Percentiles rank a stretch among this genome's conserved stretches.
phyloP scores from a whole-genome alignment of 2,113 vertebrate genomes.

The Lathamus discolor region DNA sequence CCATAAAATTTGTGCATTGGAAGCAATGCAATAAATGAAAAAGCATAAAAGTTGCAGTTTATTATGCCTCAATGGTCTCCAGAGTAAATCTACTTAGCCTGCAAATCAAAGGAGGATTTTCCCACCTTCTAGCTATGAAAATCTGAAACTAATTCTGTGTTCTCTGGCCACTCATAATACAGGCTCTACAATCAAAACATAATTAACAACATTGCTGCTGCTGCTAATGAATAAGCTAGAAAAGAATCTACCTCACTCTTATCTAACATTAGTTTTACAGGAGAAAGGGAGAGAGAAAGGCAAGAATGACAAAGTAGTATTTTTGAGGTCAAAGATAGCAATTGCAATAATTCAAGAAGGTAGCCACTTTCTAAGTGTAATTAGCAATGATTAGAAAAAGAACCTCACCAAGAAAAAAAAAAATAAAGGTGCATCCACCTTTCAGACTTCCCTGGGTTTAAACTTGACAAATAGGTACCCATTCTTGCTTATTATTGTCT shows the following conservation, averaged over 20 bases:
- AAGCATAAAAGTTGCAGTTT: not conserved
- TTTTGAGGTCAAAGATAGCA: constrained; percentile 29
- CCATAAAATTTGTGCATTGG: not conserved
- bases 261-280: not conserved
- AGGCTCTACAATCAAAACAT: constrained; percentile 41
- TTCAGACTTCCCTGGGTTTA: not conserved
- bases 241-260: constrained; percentile 3
- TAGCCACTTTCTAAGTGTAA: not conserved
- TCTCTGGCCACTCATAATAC: constrained; percentile 33
- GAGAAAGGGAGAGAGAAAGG: not conserved
- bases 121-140: constrained; percentile 38
- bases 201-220: constrained; percentile 33
- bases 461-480: not conserved
- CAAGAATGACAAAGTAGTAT: not conserved
- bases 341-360: not conserved
- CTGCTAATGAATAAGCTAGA: constrained; percentile 30
- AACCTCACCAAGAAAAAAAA: not conserved
- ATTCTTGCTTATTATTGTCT: not conserved
- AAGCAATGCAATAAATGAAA: not conserved
- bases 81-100: constrained; percentile 37
- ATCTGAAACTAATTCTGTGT: constrained; percentile 56
- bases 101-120: constrained; percentile 31
- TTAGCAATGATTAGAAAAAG: not conserved
- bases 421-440: not conserved
- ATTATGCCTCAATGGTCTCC: not conserved